Conservation (phyloP, 2,888 invertebrate genomes). For the Drosophila lacicola region DNA sequence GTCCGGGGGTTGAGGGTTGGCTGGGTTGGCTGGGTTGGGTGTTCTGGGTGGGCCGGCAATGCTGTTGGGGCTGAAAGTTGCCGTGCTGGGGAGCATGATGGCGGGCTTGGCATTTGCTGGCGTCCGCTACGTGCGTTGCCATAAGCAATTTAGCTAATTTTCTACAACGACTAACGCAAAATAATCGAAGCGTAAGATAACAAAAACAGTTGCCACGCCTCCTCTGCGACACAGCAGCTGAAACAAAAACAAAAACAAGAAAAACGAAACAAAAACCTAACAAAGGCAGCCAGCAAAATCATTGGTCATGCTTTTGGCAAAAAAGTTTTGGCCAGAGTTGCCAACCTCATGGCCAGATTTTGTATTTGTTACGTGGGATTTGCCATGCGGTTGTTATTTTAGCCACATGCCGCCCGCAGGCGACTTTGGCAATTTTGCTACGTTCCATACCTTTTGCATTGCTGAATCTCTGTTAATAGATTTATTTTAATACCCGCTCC, state of each 20-base stretch:
- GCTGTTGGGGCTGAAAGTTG: background rate
- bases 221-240: constrained; percentile 8
- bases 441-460: constrained; percentile 27
- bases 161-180: constrained; percentile 66
- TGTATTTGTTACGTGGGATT: constrained; percentile 25
- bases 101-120: constrained; percentile 43
- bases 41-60: background rate
- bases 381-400: constrained; percentile 32
- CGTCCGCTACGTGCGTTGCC: constrained; percentile 78
- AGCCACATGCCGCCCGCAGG: constrained; percentile 5
- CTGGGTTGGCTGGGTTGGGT: background rate
- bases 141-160: constrained; percentile 82
- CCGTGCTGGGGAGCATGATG: background rate
- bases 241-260: background rate
- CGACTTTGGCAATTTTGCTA: constrained; percentile 13
- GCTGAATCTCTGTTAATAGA: constrained; percentile 11
- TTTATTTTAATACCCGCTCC: too few relatives aligned
- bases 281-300: constrained; percentile 12
- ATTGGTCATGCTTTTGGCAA: constrained; percentile 30
- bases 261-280: constrained; percentile 1
- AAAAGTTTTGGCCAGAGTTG: constrained; percentile 20
- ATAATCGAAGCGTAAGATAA: constrained; percentile 74
- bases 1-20: background rate
- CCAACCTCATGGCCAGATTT: constrained; percentile 28
- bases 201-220: constrained; percentile 47